Percentiles rank a stretch among this genome's conserved stretches.
These are phyloP conservation scores for Reticulitermes lucifugus DNA, from an alignment of 2,888 invertebrate species.

Conservation along the genomic window DNA sequence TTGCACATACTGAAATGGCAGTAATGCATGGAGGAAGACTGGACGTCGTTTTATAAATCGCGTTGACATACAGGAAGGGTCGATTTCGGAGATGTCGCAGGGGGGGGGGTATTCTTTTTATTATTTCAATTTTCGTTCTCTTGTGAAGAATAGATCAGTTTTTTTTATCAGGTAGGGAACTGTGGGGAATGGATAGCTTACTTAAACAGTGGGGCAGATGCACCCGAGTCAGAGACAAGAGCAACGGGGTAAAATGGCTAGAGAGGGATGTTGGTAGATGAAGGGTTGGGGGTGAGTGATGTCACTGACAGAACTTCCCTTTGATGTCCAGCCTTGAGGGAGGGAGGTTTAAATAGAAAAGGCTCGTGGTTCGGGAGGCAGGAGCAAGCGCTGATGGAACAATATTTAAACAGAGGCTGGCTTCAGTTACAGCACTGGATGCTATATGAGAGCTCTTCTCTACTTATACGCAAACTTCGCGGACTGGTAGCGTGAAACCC, in stretches of 20 bases:
- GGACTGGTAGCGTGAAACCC: conserved; percentile 12
- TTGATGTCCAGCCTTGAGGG: conserved; percentile 52
- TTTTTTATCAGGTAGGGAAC: conserved; percentile 25
- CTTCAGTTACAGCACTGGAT: conserved; percentile 37
- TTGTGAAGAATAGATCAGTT: conserved; percentile 22
- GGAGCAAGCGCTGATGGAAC: conserved; percentile 45
- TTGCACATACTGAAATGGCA: too few species aligned
- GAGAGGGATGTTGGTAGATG: conserved; percentile 4
- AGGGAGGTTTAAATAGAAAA: conserved; percentile 52
- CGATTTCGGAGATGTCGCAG: background rate
- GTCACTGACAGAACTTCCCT: conserved; percentile 53
- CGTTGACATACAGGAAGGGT: conserved; percentile 1
- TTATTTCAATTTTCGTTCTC: conserved; percentile 29
- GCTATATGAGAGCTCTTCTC: background rate
- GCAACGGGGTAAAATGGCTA: conserved; percentile 33
- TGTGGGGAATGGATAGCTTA: conserved; percentile 49
- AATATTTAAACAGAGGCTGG: conserved; percentile 49
- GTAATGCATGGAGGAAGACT: background rate
- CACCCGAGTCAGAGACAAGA: conserved; percentile 41
- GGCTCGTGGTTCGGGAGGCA: conserved; percentile 19
- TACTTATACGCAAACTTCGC: background rate
- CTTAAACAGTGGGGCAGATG: conserved; percentile 51
- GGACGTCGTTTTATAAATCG: background rate
- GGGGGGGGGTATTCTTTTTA: conserved; percentile 14
- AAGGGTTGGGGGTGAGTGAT: conserved; percentile 46